Conservation (phyloP, 2,113 vertebrate genomes). For the Osmerus mordax region DNA sequence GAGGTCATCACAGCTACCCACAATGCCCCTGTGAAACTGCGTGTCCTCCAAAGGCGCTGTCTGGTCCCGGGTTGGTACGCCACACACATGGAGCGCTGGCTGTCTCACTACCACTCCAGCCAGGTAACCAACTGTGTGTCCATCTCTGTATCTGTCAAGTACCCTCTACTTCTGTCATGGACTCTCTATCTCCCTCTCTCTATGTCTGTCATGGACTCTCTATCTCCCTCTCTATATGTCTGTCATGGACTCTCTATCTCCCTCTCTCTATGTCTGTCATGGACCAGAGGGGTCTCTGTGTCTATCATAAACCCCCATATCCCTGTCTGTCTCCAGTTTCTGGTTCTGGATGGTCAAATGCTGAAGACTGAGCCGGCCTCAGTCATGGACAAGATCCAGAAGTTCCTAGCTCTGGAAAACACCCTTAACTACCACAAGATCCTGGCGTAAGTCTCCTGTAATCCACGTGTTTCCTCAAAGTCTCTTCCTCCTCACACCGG, state of each 20-base stretch:
- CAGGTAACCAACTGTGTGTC: conserved; percentile 74
- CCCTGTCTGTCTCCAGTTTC: conserved; percentile 71
- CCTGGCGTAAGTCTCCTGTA: conserved; percentile 81
- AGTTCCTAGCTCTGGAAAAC: conserved; percentile 83
- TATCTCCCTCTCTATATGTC: no score
- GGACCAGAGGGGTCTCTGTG: background rate
- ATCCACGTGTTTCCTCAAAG: no score
- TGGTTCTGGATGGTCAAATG: conserved; percentile 93
- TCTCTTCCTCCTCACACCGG: no score
- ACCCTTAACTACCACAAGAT: conserved; percentile 91
- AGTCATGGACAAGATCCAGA: conserved; percentile 95
- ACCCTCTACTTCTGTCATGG: no score
- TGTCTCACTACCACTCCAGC: conserved; percentile 86
- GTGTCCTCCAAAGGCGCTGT: conserved; percentile 89
- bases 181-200: no score
- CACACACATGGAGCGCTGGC: conserved; percentile 91
- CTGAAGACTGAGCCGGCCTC: conserved; percentile 91
- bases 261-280: background rate
- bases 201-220: no score
- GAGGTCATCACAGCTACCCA: conserved; percentile 87
- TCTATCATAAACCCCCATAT: background rate
- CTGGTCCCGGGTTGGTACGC: conserved; percentile 93
- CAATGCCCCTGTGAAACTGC: conserved; percentile 76
- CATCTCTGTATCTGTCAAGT: no score
- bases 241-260: no score